Percentiles rank a stretch among this genome's conserved stretches.
Evolutionary conservation across 1,140 invertebrate species (phyloP).

Genomic region (Heliconius nattereri): DNA sequence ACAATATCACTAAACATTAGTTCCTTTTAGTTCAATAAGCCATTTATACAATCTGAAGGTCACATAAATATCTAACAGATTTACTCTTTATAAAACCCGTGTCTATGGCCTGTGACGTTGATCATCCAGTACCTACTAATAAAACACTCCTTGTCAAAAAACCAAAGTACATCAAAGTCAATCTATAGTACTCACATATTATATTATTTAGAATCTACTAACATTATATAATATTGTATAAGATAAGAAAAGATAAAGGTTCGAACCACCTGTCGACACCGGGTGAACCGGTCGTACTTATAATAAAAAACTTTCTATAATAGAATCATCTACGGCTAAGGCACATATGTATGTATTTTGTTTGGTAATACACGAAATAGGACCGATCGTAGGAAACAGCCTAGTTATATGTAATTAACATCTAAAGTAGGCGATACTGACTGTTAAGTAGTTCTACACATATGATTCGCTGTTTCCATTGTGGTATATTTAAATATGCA

Average conservation of each 20-base stretch:
- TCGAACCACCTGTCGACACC: conserved; percentile 21
- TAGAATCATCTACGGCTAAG: conserved; percentile 40
- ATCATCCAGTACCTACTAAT: too few relatives aligned
- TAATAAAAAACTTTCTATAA: conserved; percentile 41
- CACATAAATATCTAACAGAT: too few relatives aligned
- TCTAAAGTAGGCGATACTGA: conserved; percentile 59
- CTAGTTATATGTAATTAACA: conserved; percentile 64
- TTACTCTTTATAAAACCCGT: too few relatives aligned
- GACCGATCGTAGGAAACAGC: conserved; percentile 56
- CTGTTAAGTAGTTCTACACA: conserved; percentile 52
- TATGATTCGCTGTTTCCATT: conserved; percentile 35
- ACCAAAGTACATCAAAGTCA: neutral
- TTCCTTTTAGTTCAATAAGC: too few relatives aligned
- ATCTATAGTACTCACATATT: neutral
- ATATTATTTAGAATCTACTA: neutral
- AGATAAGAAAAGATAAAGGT: conserved; percentile 25
- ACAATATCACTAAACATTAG: too few relatives aligned
- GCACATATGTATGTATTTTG: conserved; percentile 39
- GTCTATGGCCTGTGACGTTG: too few relatives aligned
- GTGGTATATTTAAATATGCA: neutral
- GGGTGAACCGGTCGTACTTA: conserved; percentile 26
- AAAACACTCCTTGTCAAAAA: neutral
- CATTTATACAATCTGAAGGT: too few relatives aligned
- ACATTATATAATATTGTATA: conserved; percentile 13
- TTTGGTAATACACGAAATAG: conserved; percentile 55